Percentiles rank a stretch among this genome's conserved stretches.
Evolutionary conservation across 2,888 invertebrate species (phyloP).

Genomic region (Nebria brevicollis): DNA sequence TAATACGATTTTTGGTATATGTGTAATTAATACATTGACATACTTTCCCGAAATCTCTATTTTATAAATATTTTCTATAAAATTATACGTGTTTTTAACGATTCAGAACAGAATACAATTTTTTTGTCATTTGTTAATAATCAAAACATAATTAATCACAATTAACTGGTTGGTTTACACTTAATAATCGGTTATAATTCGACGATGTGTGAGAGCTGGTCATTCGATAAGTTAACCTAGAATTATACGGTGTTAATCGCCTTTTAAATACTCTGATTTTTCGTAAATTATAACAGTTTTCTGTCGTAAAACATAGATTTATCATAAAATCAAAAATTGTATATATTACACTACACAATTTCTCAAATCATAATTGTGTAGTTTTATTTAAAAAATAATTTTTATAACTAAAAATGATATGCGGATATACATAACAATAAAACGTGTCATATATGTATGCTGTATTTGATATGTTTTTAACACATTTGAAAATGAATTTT

Average conservation of each 20-base stretch:
- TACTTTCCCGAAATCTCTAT: no score
- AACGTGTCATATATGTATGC: neutral
- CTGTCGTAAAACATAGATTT: no score
- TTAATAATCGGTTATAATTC: slow-evolving; percentile 4
- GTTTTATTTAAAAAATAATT: neutral
- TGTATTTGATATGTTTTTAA: neutral
- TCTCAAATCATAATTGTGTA: no score
- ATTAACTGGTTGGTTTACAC: slow-evolving; percentile 7
- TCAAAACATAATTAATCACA: slow-evolving; percentile 3
- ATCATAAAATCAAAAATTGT: no score
- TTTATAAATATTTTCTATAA: no score
- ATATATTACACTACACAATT: no score
- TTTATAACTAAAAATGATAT: neutral
- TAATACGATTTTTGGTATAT: no score
- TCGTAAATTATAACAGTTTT: no score
- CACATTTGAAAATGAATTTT: neutral
- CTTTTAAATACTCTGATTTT: slow-evolving; percentile 9
- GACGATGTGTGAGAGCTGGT: slow-evolving; percentile 14
- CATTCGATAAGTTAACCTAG: neutral
- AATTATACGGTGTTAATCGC: slow-evolving; percentile 8
- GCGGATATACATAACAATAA: neutral
- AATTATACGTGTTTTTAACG: no score
- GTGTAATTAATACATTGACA: no score
- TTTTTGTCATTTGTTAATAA: neutral
- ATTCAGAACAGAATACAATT: no score